These are phyloP conservation scores for Pluvialis apricaria DNA, from an alignment of 2,113 vertebrate genomes.

Conservation along the genomic window DNA sequence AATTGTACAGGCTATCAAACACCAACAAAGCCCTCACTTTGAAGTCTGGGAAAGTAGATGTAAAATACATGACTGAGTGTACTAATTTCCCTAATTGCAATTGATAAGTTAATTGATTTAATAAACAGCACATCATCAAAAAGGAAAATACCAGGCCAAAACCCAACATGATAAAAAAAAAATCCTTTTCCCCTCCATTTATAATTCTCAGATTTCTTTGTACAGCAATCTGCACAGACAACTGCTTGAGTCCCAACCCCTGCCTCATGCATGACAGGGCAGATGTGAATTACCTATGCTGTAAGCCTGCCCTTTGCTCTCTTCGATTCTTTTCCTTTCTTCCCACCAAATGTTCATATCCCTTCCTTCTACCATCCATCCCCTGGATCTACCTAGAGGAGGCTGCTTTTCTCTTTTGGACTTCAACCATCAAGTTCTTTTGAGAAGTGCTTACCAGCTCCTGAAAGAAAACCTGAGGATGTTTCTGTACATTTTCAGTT, in stretches of 20 bases:
- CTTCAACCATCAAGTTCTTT: neutral
- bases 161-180: neutral
- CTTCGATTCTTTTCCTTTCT: neutral
- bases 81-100: neutral
- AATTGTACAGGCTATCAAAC: neutral
- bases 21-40: neutral
- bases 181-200: neutral
- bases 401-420: neutral
- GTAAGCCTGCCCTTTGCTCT: neutral
- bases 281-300: rapidly evolving
- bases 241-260: neutral
- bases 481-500: neutral
- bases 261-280: neutral
- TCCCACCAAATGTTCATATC: neutral
- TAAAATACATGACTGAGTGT: neutral
- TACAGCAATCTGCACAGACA: neutral
- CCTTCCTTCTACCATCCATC: neutral
- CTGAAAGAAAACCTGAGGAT: neutral
- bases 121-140: neutral
- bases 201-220: neutral
- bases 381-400: neutral
- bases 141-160: neutral
- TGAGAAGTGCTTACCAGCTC: neutral
- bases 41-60: neutral
- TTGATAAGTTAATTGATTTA: neutral